Conservation (phyloP, 2,797 vertebrate genomes). For the Anniella stebbinsi region DNA sequence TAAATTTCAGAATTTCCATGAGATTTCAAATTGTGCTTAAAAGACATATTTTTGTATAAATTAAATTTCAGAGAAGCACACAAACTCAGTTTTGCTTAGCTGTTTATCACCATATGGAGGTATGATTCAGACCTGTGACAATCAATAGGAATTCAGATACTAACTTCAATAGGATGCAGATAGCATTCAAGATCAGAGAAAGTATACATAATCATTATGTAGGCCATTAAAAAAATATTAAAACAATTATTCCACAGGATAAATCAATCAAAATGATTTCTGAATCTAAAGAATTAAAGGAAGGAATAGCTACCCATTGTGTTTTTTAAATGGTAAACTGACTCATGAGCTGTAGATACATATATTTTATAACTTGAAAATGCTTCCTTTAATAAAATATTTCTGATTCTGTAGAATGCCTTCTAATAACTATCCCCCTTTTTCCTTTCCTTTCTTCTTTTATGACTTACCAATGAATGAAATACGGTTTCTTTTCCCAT, state of each 20-base stretch:
- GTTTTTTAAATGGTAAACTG: constrained; percentile 57
- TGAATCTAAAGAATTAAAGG: constrained; percentile 40
- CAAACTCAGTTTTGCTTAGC: constrained; percentile 36
- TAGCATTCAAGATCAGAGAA: constrained; percentile 16
- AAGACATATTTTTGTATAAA: constrained; percentile 36
- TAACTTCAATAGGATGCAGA: constrained; percentile 4
- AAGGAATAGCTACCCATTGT: constrained; percentile 55
- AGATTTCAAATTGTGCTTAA: constrained; percentile 35
- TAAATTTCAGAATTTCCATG: constrained; percentile 30
- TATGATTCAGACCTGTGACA: not conserved
- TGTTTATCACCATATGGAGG: constrained; percentile 37
- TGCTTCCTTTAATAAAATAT: constrained; percentile 58
- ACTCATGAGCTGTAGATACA: constrained; percentile 46
- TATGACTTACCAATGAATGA: constrained; percentile 48
- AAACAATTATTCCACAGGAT: constrained; percentile 22
- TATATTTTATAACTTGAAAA: constrained; percentile 40
- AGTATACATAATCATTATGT: constrained; percentile 13
- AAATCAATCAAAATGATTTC: constrained; percentile 45
- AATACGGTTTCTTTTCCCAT: constrained; percentile 59
- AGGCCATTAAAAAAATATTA: not conserved
- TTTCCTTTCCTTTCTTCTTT: constrained; percentile 48
- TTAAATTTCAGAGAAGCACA: constrained; percentile 19
- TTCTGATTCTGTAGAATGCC: constrained; percentile 24
- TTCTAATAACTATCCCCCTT: constrained; percentile 43
- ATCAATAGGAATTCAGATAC: constrained; percentile 3